Conservation (phyloP, 2,797 vertebrate species). For the Betta splendens region DNA sequence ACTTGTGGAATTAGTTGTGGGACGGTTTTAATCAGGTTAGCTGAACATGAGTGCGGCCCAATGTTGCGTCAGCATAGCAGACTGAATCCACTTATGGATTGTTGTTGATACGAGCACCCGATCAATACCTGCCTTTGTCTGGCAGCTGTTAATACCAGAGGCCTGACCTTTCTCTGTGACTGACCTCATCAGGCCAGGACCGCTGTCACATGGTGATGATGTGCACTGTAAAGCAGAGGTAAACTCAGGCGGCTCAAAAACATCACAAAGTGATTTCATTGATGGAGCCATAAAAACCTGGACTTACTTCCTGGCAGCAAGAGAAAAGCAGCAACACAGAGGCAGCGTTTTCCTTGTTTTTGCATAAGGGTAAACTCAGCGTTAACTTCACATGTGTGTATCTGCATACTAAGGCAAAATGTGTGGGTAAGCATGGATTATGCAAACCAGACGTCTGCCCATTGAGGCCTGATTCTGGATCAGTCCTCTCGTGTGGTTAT, state of each 20-base stretch:
- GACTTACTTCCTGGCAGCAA: neutral
- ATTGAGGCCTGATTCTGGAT: neutral
- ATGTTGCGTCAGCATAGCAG: slow-evolving; percentile 1
- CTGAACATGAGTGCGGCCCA: slow-evolving; percentile 16
- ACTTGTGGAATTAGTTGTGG: no score
- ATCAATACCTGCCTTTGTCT: slow-evolving; percentile 49
- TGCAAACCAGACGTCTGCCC: slow-evolving; percentile 10
- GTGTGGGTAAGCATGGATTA: neutral
- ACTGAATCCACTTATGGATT: slow-evolving; percentile 58
- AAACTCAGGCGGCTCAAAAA: no score
- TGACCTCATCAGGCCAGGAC: slow-evolving; percentile 8
- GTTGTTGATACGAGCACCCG: slow-evolving; percentile 32
- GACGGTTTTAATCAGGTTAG: no score
- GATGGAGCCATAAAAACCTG: no score
- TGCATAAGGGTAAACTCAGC: neutral
- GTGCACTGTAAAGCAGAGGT: slow-evolving; percentile 28
- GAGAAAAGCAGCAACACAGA: neutral
- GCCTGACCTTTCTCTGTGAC: slow-evolving; percentile 47
- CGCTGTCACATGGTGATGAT: slow-evolving; percentile 22
- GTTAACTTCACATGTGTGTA: neutral
- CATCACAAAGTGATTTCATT: no score
- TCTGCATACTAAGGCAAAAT: slow-evolving; percentile 21
- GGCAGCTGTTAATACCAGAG: slow-evolving; percentile 31
- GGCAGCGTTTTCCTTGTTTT: neutral
- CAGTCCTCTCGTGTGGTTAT: neutral